Base-by-base conservation (phyloP, 1,140 invertebrate species). In the Drosophila subpulchrella region DNA sequence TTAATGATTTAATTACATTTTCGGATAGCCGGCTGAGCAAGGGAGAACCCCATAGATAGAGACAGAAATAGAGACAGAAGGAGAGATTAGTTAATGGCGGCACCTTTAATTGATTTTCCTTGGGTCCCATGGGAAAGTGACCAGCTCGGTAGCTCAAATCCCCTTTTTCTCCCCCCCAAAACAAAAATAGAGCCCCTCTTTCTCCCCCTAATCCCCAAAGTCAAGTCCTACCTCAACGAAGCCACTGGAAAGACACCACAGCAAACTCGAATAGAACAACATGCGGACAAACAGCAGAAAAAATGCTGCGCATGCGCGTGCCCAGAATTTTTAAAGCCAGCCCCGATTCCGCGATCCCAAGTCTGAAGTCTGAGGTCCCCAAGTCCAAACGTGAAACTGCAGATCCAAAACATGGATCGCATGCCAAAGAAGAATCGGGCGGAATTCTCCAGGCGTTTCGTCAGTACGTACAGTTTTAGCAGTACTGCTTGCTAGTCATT, bases 1-100 rank as follows among this genome's bases (percentile, higher is more conserved):
- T 86, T 79, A 86, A 88, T 86, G 61, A 79, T 86, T 86, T 82
- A 86, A 86, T 86, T 86, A 85, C 78, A 74, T 71, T 78, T 61
- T 80, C 41, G 17, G 32, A 51, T 68, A 54, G 57, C 46, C 32
- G 39, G 41, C 30, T 50, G 8, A 32, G 27, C 12, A 10, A 12
- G 20, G 12, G 24, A 30, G 17, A 34, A 10, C 6, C 0, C n/a
- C 8, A 36, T 11, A 36, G 30, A 7, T 24, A 15, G 6, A 15
- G 30, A 34, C 11, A 46, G 8, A 24, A 8, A 24, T 8, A 47
- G 46, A 48, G 20, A 48, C 20, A 32, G 24, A n/a, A 6, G 30
- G 12, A 36, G 39, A 44, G 57, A 55, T 55, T 58, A 73, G 59
- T 63, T 42, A 65, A 47, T 48, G 46, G 57, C 74, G 78, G 78